Evolutionary conservation across 2,113 vertebrate genomes (phyloP).

Genomic region (Gallinago undulata): DNA sequence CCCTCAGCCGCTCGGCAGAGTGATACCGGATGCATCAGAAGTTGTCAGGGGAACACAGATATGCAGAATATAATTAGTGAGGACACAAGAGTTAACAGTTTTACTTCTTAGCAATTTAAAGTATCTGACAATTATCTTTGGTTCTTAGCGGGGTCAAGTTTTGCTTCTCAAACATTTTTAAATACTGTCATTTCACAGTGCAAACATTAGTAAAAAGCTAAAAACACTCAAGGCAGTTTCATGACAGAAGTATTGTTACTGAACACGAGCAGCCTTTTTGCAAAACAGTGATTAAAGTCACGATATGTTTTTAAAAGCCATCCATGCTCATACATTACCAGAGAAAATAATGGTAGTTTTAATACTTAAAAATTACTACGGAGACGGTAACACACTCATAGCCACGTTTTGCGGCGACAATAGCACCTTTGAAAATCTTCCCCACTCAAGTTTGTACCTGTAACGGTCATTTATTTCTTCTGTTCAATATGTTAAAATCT

Average conservation of each 20-base stretch:
- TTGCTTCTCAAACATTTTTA: constrained; percentile 24
- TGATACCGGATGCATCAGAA: background rate
- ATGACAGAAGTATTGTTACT: background rate
- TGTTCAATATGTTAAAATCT: background rate
- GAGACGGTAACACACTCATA: background rate
- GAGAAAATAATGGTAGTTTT: background rate
- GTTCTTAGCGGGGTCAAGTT: constrained; percentile 35
- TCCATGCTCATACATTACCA: background rate
- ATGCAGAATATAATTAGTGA: background rate
- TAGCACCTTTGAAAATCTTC: background rate
- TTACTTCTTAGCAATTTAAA: constrained; percentile 14
- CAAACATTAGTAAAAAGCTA: background rate
- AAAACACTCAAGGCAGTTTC: background rate
- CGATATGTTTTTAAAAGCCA: background rate
- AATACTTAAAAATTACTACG: background rate
- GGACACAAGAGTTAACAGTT: constrained; percentile 7
- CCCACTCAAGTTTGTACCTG: background rate
- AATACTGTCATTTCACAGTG: background rate
- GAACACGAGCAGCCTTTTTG: background rate
- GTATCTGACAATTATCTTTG: constrained; percentile 4
- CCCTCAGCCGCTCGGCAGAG: background rate
- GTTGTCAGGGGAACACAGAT: background rate
- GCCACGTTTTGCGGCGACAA: background rate
- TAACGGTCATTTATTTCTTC: background rate
- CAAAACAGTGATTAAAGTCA: background rate